Base-by-base conservation (phyloP, 1,140 invertebrate genomes). In the Zaprionus kolodkinae region DNA sequence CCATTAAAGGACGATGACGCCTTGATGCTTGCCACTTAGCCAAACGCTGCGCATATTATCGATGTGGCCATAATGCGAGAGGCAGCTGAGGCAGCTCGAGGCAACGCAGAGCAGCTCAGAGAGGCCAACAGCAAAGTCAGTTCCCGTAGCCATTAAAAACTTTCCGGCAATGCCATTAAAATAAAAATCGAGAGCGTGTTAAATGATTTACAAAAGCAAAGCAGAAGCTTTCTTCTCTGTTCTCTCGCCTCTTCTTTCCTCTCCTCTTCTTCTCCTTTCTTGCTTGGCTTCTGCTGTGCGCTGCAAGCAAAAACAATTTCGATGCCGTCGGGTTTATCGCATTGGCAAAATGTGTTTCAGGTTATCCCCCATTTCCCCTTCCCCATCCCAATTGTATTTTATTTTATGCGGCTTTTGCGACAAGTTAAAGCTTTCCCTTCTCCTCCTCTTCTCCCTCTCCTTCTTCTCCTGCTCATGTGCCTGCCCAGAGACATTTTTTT, bases 151-250 rank as follows among this genome's bases (percentile, higher is more conserved):
- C 76, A 86, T 84, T 84, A 84, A 50, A 72, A 76, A 84, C 77
- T 84, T 84, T 83, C 61, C 64, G 68, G 52, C 73, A 76, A 80
- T 56, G 82, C 76, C 82, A 86, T 86, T 86, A 86, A 81, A 86
- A 85, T 85, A 86, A 86, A 86, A 86, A 86, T 86, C 82, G 82
- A 86, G 76, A 81, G 82, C 72, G 82, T 86, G 78, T 86, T 86
- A 86, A 86, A 86, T 86, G 82, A 86, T 86, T 86, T 78, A 79
- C 82, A 79, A 86, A 86, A 78, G 59, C 54, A 68, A 17, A 27
- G 17, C 54, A 65, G 50, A 52, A 72, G 25, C 57, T 25, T 50
- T 17, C 17, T 10, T 17, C 38, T 40, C 21, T 13, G 13, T 12
- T n/a, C 38, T 13, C 38, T 40, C 38, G n/a, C 12, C 1, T n/a